Evolutionary conservation across 1,140 invertebrate genomes (phyloP), one percentile per base, ranked within the genome.

Genomic region (Pogonomyrmex californicus): DNA sequence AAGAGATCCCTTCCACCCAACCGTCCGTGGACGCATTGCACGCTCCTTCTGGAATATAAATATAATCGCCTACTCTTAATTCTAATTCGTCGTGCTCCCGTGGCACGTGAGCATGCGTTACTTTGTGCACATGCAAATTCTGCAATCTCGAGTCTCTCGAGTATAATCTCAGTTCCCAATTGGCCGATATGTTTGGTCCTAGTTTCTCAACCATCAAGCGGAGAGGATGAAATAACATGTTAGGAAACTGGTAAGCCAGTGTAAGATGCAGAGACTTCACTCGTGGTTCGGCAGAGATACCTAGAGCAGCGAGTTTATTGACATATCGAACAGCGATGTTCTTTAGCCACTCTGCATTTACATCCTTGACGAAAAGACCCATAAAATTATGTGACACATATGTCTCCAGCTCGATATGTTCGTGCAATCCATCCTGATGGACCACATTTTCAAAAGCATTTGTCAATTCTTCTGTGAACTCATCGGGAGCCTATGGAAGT

Each of bases 371-470:
- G 95, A 98, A 98, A 23, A 98, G 96, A 0, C 98, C 98, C 97
- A 98, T 98, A 93, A 98, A 98, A 94, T 98, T 98, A 33, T 97
- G 97, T 41, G 98, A 98, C 60, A 98, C 96, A 93, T 98, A 98
- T 1, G 97, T 97, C 92, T 98, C 98, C 41, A 98, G 93, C 88
- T 97, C 97, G 0, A 98, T 94, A 23, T 96, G 95, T 58, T 96
- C 96, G 63, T 96, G 95, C 78, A 96, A 95, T 47, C 97, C 96
- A 54, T 97, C 96, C 91, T 96, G 96, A 88, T 97, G 96, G 73
- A 97, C 95, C n/a, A 97, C 96, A 87, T 96, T 96, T 90, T 97
- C 97, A 36, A 98, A 93, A 1, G 95, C 92, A 91, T 96, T 96
- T 17, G 96, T 96, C 65, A 98, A 92, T 91, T 97, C 96, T 75